These are phyloP conservation scores for Labeo calbasu DNA, from an alignment of 2,797 vertebrate genomes.

Conservation along the genomic window DNA sequence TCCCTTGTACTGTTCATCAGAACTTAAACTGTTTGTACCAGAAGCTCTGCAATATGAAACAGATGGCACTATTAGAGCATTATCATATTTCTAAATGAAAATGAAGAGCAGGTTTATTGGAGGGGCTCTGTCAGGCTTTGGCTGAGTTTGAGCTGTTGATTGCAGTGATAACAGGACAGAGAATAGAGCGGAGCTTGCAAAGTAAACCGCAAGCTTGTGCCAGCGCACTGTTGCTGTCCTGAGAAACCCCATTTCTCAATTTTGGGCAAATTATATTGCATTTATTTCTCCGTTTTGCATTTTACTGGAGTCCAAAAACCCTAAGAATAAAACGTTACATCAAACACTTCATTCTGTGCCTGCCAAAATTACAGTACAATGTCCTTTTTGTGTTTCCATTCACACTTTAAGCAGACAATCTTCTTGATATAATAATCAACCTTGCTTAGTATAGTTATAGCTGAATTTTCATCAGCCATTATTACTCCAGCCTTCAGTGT, in stretches of 20 bases:
- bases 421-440: background rate
- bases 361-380: conserved; percentile 18
- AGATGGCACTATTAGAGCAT: conserved; percentile 53
- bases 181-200: conserved; percentile 31
- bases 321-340: background rate
- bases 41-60: conserved; percentile 52
- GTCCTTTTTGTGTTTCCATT: conserved; percentile 7
- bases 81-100: conserved; percentile 56
- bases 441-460: background rate
- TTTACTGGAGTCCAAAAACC: conserved; percentile 18
- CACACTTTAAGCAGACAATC: background rate
- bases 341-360: conserved; percentile 1
- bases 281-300: background rate
- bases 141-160: conserved; percentile 48
- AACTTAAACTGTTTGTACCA: conserved; percentile 49
- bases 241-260: conserved; percentile 22
- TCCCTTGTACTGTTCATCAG: conserved; percentile 21
- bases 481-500: background rate
- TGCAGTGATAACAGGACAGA: conserved; percentile 49
- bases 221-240: conserved; percentile 6
- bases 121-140: conserved; percentile 38
- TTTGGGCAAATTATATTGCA: conserved; percentile 15
- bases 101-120: conserved; percentile 40
- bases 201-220: conserved; percentile 29
- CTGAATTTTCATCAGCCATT: background rate